Evolutionary conservation across 2,888 invertebrate species (phyloP).

Genomic region (Branchipolynoe longqiensis): DNA sequence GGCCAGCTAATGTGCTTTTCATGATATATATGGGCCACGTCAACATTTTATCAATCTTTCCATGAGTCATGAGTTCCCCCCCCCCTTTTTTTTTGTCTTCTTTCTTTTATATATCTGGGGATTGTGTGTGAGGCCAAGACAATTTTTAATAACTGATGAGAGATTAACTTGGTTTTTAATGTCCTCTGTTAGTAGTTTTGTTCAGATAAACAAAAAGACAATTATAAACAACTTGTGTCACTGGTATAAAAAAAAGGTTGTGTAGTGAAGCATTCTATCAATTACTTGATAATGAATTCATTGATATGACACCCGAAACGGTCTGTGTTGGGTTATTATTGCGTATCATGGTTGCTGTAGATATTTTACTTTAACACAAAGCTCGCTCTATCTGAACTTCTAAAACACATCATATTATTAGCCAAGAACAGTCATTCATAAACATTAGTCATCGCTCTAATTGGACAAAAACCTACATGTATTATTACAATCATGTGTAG

Average conservation of each 20-base stretch:
- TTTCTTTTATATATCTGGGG: slow-evolving; percentile 4
- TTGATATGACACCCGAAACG: slow-evolving; percentile 9
- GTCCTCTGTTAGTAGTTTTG: not conserved
- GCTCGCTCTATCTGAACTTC: not conserved
- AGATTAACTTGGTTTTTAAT: slow-evolving; percentile 21
- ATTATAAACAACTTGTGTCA: not conserved
- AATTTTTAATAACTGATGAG: slow-evolving; percentile 28
- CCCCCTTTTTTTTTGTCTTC: no score
- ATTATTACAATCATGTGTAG: not conserved
- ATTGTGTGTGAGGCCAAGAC: not conserved
- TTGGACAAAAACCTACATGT: not conserved
- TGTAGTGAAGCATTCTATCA: slow-evolving; percentile 16
- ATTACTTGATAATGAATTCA: slow-evolving; percentile 4
- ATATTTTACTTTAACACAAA: slow-evolving; percentile 38
- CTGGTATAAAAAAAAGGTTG: not conserved
- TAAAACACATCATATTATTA: not conserved
- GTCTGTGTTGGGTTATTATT: not conserved
- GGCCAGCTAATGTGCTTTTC: not conserved
- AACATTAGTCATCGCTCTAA: slow-evolving; percentile 6
- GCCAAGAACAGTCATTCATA: slow-evolving; percentile 12
- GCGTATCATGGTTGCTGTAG: slow-evolving; percentile 47
- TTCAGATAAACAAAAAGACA: no score
- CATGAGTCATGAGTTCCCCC: no score
- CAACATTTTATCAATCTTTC: not conserved
- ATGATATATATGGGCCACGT: not conserved